Evolutionary conservation across 2,888 invertebrate genomes (phyloP), one percentile per base, ranked within the genome.

Genomic region (Taphrorychus bicolor): DNA sequence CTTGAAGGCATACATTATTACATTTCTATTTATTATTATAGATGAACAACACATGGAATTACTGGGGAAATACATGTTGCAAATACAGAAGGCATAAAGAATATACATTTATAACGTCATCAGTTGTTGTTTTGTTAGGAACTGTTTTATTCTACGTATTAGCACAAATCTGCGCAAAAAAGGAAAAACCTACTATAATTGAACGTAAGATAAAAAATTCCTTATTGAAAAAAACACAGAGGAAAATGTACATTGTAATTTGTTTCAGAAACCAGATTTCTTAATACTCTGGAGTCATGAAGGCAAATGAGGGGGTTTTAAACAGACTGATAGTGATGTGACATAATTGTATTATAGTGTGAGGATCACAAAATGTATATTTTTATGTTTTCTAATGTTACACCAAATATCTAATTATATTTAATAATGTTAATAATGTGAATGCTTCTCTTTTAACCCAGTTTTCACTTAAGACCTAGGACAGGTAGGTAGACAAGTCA

Each of bases 41-140:
- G 54, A 65, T 51, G 59, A 69, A 90, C 80, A 82, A 83, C 2
- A 89, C 89, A 51, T 84, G 89, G 76, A 83, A 81, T 64, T 82
- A 84, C 65, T 90, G 89, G 90, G 89, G 89, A 75, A 83, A 85
- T 5, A 84, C 85, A 54, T 90, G 90, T 76, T 87, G 87, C 72
- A 83, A 84, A 73, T 81, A 85, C 53, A 81, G 87, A 73, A 83
- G 81, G 76, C 83, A 85, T 71, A 84, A 86, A 65, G 88, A 89
- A 82, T 76, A 85, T 60, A 78, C 85, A 72, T 87, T 89, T 75
- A 80, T 89, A 67, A 81, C 83, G 48, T 84, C 85, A 67, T 83
- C 87, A 61, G 82, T 81, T 32, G 75, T 85, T 7, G 84, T 89
- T 71, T 81, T 85, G 40, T 65, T 83, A 24, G 71, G 86, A 57